Conservation (phyloP, 2,888 invertebrate species). For the Hypsopygia costalis region DNA sequence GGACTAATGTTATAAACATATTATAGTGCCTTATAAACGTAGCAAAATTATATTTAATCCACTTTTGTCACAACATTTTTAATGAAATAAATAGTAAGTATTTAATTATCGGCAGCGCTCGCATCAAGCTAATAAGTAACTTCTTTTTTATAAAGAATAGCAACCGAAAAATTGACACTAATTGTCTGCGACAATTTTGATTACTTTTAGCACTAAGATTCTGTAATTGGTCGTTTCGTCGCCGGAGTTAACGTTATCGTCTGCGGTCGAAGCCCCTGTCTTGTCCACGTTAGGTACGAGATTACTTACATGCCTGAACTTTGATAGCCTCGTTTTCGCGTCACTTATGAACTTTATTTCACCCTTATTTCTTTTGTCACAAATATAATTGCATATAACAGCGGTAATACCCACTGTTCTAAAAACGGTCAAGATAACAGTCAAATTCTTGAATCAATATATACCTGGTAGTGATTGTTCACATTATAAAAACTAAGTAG, state of each 20-base stretch:
- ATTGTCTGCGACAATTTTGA: slow-evolving; percentile 19
- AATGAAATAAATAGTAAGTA: no score
- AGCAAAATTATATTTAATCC: no score
- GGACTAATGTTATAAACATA: no score
- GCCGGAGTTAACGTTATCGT: slow-evolving; percentile 53
- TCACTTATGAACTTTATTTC: slow-evolving; percentile 33
- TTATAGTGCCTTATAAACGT: no score
- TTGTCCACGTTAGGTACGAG: slow-evolving; percentile 48
- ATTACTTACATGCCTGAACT: slow-evolving; percentile 61
- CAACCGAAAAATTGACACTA: slow-evolving; percentile 6
- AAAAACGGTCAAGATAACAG: slow-evolving; percentile 1
- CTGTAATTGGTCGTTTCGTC: slow-evolving; percentile 32
- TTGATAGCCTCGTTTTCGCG: slow-evolving; percentile 57
- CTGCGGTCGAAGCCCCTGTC: slow-evolving; percentile 67
- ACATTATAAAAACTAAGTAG: slow-evolving; percentile 1
- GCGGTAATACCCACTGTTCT: neutral
- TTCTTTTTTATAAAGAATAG: slow-evolving; percentile 18
- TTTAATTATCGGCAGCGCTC: no score
- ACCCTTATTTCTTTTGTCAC: slow-evolving; percentile 27
- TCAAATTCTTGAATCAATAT: neutral
- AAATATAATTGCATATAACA: slow-evolving; percentile 6
- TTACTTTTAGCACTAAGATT: slow-evolving; percentile 30
- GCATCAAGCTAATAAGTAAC: no score
- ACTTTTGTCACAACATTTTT: no score
- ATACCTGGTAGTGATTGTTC: neutral